Evolutionary conservation across 1,140 invertebrate genomes (phyloP).

Genomic region (Lutraria rhynchaena): DNA sequence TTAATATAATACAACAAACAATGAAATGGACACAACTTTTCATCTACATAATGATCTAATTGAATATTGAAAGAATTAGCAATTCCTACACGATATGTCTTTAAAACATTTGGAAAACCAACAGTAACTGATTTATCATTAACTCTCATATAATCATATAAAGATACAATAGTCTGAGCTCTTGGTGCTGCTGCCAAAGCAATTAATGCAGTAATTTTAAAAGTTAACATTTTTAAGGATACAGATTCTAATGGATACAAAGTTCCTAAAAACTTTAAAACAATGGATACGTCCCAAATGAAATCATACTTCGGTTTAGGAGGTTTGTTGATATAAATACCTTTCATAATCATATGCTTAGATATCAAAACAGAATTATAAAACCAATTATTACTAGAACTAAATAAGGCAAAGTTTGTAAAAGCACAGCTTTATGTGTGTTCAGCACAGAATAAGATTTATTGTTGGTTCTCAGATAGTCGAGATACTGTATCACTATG

Average conservation of each 20-base stretch:
- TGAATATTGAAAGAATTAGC: background rate
- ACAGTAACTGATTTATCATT: background rate
- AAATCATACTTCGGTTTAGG: conserved; percentile 11
- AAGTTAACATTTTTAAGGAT: conserved; percentile 5
- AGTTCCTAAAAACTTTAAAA: background rate
- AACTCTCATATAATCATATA: background rate
- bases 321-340: conserved; percentile 6
- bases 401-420: conserved; percentile 6
- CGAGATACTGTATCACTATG: background rate
- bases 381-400: conserved; percentile 7
- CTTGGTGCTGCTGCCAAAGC: conserved; percentile 6
- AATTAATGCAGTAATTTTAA: background rate
- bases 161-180: background rate
- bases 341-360: conserved; percentile 7
- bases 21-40: background rate
- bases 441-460: conserved; percentile 37
- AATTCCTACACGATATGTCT: conserved; percentile 12
- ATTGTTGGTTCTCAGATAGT: background rate
- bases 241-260: background rate
- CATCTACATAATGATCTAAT: conserved; percentile 6
- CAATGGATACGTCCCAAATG: conserved; percentile 24
- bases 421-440: conserved; percentile 36
- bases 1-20: conserved; percentile 3
- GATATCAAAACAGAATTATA: background rate
- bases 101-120: conserved; percentile 20